These are phyloP conservation scores for Uloborus diversus DNA, from an alignment of 1,140 invertebrate species.

Conservation along the genomic window DNA sequence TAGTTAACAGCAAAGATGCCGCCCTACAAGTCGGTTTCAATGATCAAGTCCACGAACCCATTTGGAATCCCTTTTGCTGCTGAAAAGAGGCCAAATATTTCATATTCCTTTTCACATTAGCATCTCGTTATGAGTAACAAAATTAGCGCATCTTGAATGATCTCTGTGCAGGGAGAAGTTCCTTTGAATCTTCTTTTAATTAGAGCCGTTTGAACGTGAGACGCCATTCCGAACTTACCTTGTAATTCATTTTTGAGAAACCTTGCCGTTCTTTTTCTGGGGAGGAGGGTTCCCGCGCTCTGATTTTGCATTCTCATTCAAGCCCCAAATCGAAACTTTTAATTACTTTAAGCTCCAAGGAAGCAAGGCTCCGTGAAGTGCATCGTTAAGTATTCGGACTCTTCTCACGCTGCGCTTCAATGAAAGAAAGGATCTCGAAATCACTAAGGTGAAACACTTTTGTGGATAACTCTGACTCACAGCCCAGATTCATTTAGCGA, in stretches of 20 bases:
- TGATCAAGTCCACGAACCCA: conserved; percentile 43
- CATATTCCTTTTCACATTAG: conserved; percentile 56
- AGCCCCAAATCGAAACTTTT: conserved; percentile 54
- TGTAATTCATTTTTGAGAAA: conserved; percentile 56
- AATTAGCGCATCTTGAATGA: conserved; percentile 50
- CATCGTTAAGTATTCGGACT: conserved; percentile 51
- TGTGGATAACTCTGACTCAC: conserved; percentile 9
- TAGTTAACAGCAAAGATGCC: too few species aligned
- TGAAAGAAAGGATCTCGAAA: conserved; percentile 44
- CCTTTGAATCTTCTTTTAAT: conserved; percentile 53
- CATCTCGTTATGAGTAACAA: conserved; percentile 55
- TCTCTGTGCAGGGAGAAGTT: conserved; percentile 8
- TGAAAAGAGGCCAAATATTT: conserved; percentile 50
- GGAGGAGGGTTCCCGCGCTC: conserved; percentile 27
- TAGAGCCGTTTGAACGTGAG: conserved; percentile 51
- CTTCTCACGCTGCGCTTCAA: conserved; percentile 51
- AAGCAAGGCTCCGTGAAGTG: conserved; percentile 45
- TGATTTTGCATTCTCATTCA: conserved; percentile 57
- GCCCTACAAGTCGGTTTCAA: too few species aligned
- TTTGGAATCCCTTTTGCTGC: conserved; percentile 51
- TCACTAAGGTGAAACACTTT: conserved; percentile 53
- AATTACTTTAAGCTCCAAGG: conserved; percentile 50
- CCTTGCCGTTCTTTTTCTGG: conserved; percentile 46
- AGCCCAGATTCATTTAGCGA: conserved; percentile 42
- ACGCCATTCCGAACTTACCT: conserved; percentile 4